phyloP scores from a whole-genome alignment of 1,140 invertebrate species.

The Sminthurides bifidus region DNA sequence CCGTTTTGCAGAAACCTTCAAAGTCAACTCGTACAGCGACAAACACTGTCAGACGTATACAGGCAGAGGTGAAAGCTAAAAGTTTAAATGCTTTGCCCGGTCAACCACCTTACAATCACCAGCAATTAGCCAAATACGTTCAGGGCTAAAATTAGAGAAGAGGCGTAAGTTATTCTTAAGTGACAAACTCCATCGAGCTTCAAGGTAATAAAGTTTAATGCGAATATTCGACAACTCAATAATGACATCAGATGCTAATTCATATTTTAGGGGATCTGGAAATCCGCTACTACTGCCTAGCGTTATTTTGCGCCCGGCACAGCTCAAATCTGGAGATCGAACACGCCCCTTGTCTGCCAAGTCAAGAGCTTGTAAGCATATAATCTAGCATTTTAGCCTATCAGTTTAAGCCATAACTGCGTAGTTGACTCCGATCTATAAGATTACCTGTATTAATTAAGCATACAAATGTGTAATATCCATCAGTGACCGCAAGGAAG shows the following conservation, averaged over 20 bases:
- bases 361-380: not conserved
- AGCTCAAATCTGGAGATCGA: not conserved
- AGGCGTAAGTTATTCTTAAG: not conserved
- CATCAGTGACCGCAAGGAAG: constrained; percentile 4
- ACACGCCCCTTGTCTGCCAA: not conserved
- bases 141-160: constrained; percentile 3
- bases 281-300: not conserved
- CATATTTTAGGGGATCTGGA: not conserved
- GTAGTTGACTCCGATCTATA: not conserved
- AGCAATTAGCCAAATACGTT: constrained; percentile 8
- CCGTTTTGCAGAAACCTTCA: not conserved
- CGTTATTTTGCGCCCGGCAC: not conserved
- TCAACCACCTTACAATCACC: constrained; percentile 5
- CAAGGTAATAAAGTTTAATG: not conserved
- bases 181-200: not conserved
- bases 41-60: not conserved
- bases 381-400: not conserved
- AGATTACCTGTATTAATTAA: not conserved
- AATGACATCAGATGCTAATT: not conserved
- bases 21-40: constrained; percentile 6
- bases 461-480: not conserved
- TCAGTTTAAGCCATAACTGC: not conserved
- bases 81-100: not conserved
- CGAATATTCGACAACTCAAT: not conserved
- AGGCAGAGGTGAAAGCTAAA: not conserved